These are phyloP conservation scores for Halcyon smyrnensis DNA, from an alignment of 2,797 vertebrate species.

Conservation along the genomic window DNA sequence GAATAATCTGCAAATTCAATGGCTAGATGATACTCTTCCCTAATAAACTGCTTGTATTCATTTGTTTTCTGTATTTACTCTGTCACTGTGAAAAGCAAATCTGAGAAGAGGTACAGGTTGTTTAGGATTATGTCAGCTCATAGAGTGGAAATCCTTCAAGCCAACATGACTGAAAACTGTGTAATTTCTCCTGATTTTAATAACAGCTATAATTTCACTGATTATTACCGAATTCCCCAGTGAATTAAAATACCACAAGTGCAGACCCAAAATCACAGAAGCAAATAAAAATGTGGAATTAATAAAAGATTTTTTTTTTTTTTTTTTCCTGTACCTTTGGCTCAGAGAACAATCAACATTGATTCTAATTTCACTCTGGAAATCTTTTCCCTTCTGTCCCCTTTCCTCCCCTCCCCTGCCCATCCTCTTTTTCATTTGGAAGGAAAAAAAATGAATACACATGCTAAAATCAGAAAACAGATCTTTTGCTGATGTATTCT, in stretches of 20 bases:
- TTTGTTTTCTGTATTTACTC: slow-evolving; percentile 37
- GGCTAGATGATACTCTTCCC: not conserved
- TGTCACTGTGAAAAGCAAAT: slow-evolving; percentile 62
- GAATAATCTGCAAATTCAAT: slow-evolving; percentile 60
- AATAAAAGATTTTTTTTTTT: not conserved
- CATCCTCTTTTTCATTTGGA: not conserved
- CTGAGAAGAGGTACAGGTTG: slow-evolving; percentile 29
- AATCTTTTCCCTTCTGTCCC: not conserved
- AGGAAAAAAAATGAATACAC: not conserved
- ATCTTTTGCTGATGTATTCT: not conserved
- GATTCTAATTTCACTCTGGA: not conserved
- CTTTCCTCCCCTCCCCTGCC: not conserved
- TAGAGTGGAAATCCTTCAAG: slow-evolving; percentile 22
- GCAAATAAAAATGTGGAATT: not conserved
- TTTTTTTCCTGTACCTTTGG: not conserved
- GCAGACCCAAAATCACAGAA: not conserved
- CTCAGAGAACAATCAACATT: not conserved
- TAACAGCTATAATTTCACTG: not conserved
- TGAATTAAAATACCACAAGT: not conserved
- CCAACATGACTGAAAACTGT: slow-evolving; percentile 26
- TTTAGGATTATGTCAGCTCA: slow-evolving; percentile 49
- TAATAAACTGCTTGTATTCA: slow-evolving; percentile 56
- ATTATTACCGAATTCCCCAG: not conserved
- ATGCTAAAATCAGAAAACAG: not conserved
- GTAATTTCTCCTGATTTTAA: slow-evolving; percentile 58